Base-by-base conservation (phyloP, 2,888 invertebrate genomes). In the Caradrina clavipalpis region DNA sequence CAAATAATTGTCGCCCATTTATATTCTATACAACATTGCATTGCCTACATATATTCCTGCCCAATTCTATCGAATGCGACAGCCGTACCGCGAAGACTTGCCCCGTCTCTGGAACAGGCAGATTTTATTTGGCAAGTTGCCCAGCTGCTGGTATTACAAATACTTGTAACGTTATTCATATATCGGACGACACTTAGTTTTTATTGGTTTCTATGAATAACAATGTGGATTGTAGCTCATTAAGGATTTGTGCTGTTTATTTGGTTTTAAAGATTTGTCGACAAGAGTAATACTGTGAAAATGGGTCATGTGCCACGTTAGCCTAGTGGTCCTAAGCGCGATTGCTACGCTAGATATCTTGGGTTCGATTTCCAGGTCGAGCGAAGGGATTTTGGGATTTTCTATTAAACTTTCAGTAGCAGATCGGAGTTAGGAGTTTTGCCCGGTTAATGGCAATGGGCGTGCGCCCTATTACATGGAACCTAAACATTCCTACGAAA, bases 71-170 rank as follows among this genome's bases (percentile, higher is more conserved):
- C 67, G 53, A 81, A 78, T 66, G 22, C 63, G n/a, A 26, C 3
- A 7, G 45, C 69, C 63, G 13, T 69, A 72, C 56, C 22, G 62
- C 8, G 67, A 81, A 35, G 13, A 49, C 45, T 49, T 45, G 39
- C 53, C 17, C 21, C 57, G 53, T 59, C 73, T 59, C 50, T 54
- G 57, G 49, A 56, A 50, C 71, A 74, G 56, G 68, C 69, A 79
- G 71, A 79, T 73, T 76, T 79, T 84, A 77, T 84, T 77, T 83
- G 84, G 82, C 82, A 76, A 57, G 45, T 58, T 70, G 84, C 82
- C 85, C 78, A 26, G 13, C 47, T 69, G 61, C 72, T 80, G 54
- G 64, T 60, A 60, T 39, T 68, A 78, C 61, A 76, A 83, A 85
- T 76, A 82, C 57, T 69, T 75, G 68, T 69, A 69, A 73, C 67